These are phyloP conservation scores for Linepithema humile DNA, from an alignment of 1,140 invertebrate species.

Conservation along the genomic window DNA sequence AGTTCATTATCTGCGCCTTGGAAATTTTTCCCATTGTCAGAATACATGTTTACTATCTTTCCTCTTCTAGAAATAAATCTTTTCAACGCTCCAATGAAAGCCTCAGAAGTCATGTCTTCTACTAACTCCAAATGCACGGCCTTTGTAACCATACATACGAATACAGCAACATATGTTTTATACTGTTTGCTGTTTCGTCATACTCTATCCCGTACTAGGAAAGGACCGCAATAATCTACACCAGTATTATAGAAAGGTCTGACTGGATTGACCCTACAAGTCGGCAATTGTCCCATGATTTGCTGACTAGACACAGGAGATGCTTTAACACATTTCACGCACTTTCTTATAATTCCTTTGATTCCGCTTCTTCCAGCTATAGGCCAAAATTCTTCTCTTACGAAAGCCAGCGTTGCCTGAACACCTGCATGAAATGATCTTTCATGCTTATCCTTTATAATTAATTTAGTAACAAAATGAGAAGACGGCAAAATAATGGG, in stretches of 20 bases:
- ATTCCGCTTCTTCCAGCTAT: not conserved
- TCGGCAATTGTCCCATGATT: not conserved
- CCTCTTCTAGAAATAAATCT: not conserved
- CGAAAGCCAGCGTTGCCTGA: not conserved
- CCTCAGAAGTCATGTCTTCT: not conserved
- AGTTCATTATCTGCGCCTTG: not conserved
- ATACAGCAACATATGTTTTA: not conserved
- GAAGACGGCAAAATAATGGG: not conserved
- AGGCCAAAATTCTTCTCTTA: constrained; percentile 10
- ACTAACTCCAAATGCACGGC: constrained; percentile 9
- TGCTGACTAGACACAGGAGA: not conserved
- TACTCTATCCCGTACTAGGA: not conserved
- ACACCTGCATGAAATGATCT: not conserved
- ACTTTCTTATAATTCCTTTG: not conserved
- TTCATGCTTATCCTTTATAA: not conserved
- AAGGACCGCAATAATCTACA: constrained; percentile 18
- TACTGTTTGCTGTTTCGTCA: not conserved
- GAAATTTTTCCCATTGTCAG: constrained; percentile 2
- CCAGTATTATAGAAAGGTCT: not conserved
- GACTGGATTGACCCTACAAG: not conserved
- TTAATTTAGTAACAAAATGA: too few species aligned
- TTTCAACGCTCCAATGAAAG: not conserved
- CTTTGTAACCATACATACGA: not conserved
- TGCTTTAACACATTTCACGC: not conserved
- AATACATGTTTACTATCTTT: not conserved